Base-by-base conservation (phyloP, 2,113 vertebrate genomes). In the Myiozetetes cayanensis region DNA sequence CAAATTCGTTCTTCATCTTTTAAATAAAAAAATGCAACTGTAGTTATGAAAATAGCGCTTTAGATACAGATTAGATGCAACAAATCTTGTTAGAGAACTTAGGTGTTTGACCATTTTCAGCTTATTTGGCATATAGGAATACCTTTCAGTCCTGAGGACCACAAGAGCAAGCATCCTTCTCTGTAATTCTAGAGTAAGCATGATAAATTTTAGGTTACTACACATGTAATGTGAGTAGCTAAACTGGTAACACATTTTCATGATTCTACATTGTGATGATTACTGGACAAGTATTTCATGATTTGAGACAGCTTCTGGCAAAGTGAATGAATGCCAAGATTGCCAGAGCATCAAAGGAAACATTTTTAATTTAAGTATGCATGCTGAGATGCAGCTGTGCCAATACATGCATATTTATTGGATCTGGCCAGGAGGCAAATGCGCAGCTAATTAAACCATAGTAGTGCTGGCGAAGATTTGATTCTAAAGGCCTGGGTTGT, bases 371-470 rank as follows among this genome's bases (percentile, higher is more conserved):
- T 98, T 97, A 95, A 97, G 87, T 96, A 95, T 96, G 94, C 97
- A 96, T 96, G 97, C 97, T 98, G 98, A 96, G 98, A 96, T 98
- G 96, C 98, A 98, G 97, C 97, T 98, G 97, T 98, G 97, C 96
- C 71, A 96, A 96, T 97, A 96, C 96, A 96, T 97, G 96, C 97
- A 96, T 97, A 97, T 98, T 98, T 98, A 98, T 97, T 97, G 93
- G 94, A 93, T 94, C 97, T 97, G 96, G 93, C 97, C 96, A 97
- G 97, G 94, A 98, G 96, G 97, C 96, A 98, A 98, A 97, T 92
- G 86, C 6, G 1, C 95, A 97, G 82, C 96, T 98, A 97, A 97
- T 97, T 97, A 98, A 97, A 98, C 95, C 93, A 95, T 94, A 87
- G 82, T 93, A 52, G 86, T 91, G 92, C 91, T 97, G 96, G 95